These are phyloP conservation scores for Phortica variegata DNA, from an alignment of 1,140 invertebrate genomes.

Conservation along the genomic window DNA sequence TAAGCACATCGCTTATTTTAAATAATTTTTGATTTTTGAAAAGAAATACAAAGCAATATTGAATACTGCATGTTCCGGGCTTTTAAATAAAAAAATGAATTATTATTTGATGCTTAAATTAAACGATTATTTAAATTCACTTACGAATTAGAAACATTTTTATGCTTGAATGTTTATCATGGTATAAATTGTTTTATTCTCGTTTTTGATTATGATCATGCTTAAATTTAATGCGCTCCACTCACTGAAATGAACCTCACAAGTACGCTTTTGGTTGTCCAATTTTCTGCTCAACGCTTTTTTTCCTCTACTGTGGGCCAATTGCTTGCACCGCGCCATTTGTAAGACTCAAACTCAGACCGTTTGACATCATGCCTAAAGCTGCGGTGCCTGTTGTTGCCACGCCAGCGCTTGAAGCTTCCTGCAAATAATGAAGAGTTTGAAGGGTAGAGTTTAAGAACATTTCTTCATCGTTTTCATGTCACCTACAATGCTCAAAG, in stretches of 20 bases:
- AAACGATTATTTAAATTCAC: too few species aligned
- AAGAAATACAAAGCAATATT: too few species aligned
- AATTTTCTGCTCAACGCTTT: too few species aligned
- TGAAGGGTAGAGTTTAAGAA: not conserved
- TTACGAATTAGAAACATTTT: too few species aligned
- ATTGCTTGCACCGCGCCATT: conserved; percentile 22
- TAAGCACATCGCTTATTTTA: too few species aligned
- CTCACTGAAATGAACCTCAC: too few species aligned
- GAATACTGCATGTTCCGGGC: conserved; percentile 14
- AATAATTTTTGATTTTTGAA: too few species aligned
- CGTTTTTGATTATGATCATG: too few species aligned
- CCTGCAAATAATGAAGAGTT: conserved; percentile 18
- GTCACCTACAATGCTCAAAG: conserved; percentile 62
- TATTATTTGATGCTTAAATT: not conserved
- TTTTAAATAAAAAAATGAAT: not conserved
- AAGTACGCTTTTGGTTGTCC: too few species aligned
- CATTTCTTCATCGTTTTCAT: conserved; percentile 10
- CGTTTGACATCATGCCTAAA: conserved; percentile 42
- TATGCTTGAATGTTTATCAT: too few species aligned
- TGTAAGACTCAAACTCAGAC: conserved; percentile 37
- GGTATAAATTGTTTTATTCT: too few species aligned
- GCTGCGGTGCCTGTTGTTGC: conserved; percentile 24
- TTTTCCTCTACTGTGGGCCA: not conserved
- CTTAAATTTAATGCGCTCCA: too few species aligned
- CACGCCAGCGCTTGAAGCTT: conserved; percentile 31